phyloP scores from a whole-genome alignment of 2,113 vertebrate species.

The Chelonoidis abingdonii region DNA sequence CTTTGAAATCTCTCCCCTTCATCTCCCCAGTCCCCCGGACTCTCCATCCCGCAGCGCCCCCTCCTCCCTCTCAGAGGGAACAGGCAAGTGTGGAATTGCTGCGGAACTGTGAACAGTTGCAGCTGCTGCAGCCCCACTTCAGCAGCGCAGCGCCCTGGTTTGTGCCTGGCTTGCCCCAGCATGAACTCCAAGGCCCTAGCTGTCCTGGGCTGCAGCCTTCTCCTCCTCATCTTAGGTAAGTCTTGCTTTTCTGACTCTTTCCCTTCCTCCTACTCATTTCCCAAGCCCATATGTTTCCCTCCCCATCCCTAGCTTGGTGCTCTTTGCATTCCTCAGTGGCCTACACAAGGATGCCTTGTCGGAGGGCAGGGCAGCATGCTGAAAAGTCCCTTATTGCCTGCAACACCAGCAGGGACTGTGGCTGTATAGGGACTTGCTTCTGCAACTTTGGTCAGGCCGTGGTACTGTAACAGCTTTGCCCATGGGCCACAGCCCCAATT shows the following conservation, averaged over 20 bases:
- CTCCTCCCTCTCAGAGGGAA: neutral
- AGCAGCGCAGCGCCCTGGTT: neutral
- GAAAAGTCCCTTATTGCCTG: neutral
- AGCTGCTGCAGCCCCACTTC: rapidly evolving
- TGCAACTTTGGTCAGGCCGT: neutral
- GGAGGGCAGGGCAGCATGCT: neutral
- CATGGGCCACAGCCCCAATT: neutral
- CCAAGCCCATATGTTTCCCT: neutral
- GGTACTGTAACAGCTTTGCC: neutral
- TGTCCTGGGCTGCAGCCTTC: neutral
- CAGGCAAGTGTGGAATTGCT: neutral
- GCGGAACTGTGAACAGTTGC: rapidly evolving
- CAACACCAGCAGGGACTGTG: neutral
- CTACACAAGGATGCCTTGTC: neutral
- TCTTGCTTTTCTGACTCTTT: neutral
- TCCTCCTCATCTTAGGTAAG: neutral
- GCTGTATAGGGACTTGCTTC: neutral
- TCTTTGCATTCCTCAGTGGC: neutral
- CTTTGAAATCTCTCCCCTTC: conserved; percentile 29
- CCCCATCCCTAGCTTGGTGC: neutral
- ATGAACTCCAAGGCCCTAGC: neutral
- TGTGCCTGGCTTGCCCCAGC: neutral
- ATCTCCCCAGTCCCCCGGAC: neutral
- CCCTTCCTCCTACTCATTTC: neutral
- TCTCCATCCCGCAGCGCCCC: neutral